A percentile compares a stretch with the other conserved stretches of the same genome.
These are phyloP conservation scores for Pheosia gnoma DNA, from an alignment of 2,888 invertebrate genomes.

Conservation along the genomic window DNA sequence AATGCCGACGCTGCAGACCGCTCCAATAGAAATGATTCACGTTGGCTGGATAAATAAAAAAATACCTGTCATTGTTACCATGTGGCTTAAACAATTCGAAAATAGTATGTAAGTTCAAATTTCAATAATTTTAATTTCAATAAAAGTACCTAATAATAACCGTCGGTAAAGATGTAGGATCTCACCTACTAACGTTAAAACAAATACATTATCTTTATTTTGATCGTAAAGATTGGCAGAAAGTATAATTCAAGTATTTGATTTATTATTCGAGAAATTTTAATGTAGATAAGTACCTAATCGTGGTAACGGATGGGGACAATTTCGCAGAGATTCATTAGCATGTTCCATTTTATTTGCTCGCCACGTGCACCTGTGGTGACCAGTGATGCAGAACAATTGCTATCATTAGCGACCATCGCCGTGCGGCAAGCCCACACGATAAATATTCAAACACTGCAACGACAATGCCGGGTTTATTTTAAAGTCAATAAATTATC, in stretches of 20 bases:
- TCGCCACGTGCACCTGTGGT: constrained; percentile 69
- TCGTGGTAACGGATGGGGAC: not conserved
- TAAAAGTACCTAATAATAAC: too few relatives aligned
- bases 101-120: too few relatives aligned
- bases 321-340: not conserved
- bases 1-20: constrained; percentile 35
- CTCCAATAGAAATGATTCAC: constrained; percentile 26
- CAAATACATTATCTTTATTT: too few relatives aligned
- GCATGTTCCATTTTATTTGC: not conserved
- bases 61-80: not conserved
- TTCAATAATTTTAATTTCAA: too few relatives aligned
- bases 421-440: constrained; percentile 65
- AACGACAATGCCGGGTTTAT: constrained; percentile 78
- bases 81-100: not conserved
- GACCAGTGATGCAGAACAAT: constrained; percentile 79
- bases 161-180: too few relatives aligned
- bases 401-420: constrained; percentile 78
- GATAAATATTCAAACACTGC: constrained; percentile 79
- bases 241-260: too few relatives aligned
- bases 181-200: too few relatives aligned
- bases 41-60: not conserved
- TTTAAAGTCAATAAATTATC: constrained; percentile 82
- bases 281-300: not conserved
- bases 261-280: too few relatives aligned
- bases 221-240: too few relatives aligned